These are phyloP conservation scores for Planococcus citri DNA, from an alignment of 1,140 invertebrate genomes.

Conservation along the genomic window DNA sequence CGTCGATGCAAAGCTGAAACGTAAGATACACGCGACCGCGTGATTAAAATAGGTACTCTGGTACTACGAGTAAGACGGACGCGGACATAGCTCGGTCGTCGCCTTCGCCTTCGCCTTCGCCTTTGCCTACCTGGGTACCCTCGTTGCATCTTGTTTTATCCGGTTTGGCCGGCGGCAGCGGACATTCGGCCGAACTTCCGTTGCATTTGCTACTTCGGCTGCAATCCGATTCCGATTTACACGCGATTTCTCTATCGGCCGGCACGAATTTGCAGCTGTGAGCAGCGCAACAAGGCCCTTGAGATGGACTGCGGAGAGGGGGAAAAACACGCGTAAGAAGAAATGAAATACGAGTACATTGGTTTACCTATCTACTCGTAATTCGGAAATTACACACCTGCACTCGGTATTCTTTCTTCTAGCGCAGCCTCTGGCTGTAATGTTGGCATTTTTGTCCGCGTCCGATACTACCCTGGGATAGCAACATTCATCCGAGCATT, in stretches of 20 bases:
- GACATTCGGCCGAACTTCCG: slow-evolving; percentile 75
- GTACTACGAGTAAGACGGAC: too few species aligned
- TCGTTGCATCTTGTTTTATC: slow-evolving; percentile 79
- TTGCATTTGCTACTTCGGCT: slow-evolving; percentile 72
- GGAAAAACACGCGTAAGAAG: neutral
- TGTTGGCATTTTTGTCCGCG: slow-evolving; percentile 52
- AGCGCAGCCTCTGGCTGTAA: slow-evolving; percentile 50
- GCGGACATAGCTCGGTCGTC: neutral
- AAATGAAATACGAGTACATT: too few species aligned
- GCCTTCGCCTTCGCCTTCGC: too few species aligned
- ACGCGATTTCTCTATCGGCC: slow-evolving; percentile 47
- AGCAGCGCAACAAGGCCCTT: slow-evolving; percentile 87
- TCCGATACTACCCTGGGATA: slow-evolving; percentile 68
- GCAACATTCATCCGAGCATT: slow-evolving; percentile 90
- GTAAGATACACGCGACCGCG: neutral
- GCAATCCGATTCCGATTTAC: slow-evolving; percentile 78
- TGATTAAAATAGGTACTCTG: too few species aligned
- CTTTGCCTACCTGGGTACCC: slow-evolving; percentile 54
- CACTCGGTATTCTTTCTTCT: slow-evolving; percentile 66
- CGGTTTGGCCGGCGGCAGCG: slow-evolving; percentile 54
- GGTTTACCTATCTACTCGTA: too few species aligned
- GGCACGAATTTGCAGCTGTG: slow-evolving; percentile 68
- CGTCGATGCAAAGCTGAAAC: slow-evolving; percentile 74
- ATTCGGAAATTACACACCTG: slow-evolving; percentile 39
- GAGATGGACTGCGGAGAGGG: slow-evolving; percentile 62